A percentile compares a stretch with the other conserved stretches of the same genome.
phyloP scores from a whole-genome alignment of 2,888 invertebrate genomes.

The Caenorhabditis sp. region DNA sequence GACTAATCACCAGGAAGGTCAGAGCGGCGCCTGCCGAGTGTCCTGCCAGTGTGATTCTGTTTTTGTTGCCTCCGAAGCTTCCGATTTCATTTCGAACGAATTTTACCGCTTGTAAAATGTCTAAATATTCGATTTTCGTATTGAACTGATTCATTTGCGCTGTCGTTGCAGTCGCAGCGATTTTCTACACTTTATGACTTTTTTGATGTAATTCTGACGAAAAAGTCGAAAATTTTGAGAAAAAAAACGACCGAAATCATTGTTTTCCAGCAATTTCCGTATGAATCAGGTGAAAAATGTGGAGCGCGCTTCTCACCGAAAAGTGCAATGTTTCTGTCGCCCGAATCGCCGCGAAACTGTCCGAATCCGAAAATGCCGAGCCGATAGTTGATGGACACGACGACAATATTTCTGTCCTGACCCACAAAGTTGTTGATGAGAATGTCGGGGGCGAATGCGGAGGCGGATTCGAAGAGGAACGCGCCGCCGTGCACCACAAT shows the following conservation, averaged over 20 bases:
- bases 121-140: too few relatives aligned
- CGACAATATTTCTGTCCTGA: slow-evolving; percentile 53
- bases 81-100: slow-evolving; percentile 48
- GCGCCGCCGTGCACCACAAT: slow-evolving; percentile 56
- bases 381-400: slow-evolving; percentile 51
- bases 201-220: too few relatives aligned
- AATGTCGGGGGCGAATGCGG: slow-evolving; percentile 46
- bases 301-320: slow-evolving; percentile 38
- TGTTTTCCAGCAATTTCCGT: too few relatives aligned
- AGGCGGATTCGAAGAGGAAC: slow-evolving; percentile 36
- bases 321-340: slow-evolving; percentile 41
- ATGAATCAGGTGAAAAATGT: too few relatives aligned
- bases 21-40: slow-evolving; percentile 56
- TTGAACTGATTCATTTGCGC: slow-evolving; percentile 34
- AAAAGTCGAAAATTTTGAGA: too few relatives aligned
- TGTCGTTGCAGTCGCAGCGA: slow-evolving; percentile 15
- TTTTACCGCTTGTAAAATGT: slow-evolving; percentile 26
- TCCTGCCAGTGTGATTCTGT: slow-evolving; percentile 52
- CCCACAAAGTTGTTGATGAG: slow-evolving; percentile 61
- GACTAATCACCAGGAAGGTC: slow-evolving; percentile 3
- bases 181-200: too few relatives aligned
- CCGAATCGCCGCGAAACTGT: slow-evolving; percentile 30
- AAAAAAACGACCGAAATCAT: too few relatives aligned
- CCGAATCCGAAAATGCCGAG: slow-evolving; percentile 55
- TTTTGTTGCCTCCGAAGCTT: slow-evolving; percentile 48